Conservation (phyloP, 2,113 vertebrate species). For the Pelecanoides urinatrix region DNA sequence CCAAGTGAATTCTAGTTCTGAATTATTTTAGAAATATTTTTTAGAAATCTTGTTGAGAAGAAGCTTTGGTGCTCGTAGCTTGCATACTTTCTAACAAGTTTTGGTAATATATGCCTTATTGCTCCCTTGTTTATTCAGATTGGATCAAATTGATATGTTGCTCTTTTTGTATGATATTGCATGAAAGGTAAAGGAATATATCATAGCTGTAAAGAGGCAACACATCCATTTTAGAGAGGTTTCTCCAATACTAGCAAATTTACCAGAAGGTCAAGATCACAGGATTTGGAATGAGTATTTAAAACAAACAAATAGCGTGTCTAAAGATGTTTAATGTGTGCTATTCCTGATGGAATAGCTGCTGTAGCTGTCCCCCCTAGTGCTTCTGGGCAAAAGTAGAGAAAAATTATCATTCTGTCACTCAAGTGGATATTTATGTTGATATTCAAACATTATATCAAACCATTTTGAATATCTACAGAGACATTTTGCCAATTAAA, state of each 20-base stretch:
- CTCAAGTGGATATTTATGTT: not conserved
- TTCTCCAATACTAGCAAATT: not conserved
- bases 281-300: not conserved
- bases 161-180: not conserved
- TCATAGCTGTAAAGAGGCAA: not conserved
- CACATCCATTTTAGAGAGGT: not conserved
- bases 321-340: not conserved
- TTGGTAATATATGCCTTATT: not conserved
- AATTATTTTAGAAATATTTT: not conserved
- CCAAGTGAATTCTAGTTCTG: not conserved
- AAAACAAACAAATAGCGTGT: not conserved
- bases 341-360: not conserved
- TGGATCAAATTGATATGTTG: not conserved
- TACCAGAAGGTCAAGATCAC: not conserved
- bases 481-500: not conserved
- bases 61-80: not conserved
- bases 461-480: not conserved
- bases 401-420: not conserved
- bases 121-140: not conserved
- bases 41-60: not conserved
- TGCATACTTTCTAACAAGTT: not conserved
- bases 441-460: not conserved
- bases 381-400: not conserved
- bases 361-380: not conserved
- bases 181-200: not conserved